Conservation (phyloP, 2,113 vertebrate species). For the Myxocyprinus asiaticus region DNA sequence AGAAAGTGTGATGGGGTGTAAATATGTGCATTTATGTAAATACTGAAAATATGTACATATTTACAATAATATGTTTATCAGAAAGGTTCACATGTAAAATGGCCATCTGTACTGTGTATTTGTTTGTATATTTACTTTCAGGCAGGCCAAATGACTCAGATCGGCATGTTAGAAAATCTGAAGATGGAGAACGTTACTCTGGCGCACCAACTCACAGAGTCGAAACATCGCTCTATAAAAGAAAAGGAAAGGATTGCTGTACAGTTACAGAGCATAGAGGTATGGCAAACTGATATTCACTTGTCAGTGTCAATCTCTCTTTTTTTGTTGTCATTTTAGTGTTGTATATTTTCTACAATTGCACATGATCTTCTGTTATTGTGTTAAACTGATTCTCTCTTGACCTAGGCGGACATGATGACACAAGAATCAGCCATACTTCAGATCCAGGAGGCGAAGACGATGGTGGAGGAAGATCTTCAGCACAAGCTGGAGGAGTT, state of each 20-base stretch:
- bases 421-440: conserved; percentile 95
- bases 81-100: neutral
- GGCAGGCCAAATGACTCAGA: conserved; percentile 93
- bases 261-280: conserved; percentile 96
- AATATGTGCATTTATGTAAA: too few species aligned
- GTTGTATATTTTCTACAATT: neutral
- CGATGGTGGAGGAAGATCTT: conserved; percentile 94
- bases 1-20: too few species aligned
- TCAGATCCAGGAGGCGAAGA: conserved; percentile 95
- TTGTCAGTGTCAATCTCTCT: too few species aligned
- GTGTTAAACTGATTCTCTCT: too few species aligned
- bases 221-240: conserved; percentile 94
- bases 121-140: conserved; percentile 55
- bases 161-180: conserved; percentile 90
- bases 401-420: conserved; percentile 89
- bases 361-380: neutral
- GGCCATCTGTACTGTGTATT: neutral
- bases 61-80: neutral
- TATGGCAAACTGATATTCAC: conserved; percentile 53
- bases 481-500: conserved; percentile 91
- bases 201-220: conserved; percentile 90
- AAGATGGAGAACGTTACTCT: conserved; percentile 94
- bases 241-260: conserved; percentile 96
- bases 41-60: too few species aligned
- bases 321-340: too few species aligned